phyloP scores from a whole-genome alignment of 37 sponge, comb jelly and placozoan genomes.

The Beroe forskalii region DNA sequence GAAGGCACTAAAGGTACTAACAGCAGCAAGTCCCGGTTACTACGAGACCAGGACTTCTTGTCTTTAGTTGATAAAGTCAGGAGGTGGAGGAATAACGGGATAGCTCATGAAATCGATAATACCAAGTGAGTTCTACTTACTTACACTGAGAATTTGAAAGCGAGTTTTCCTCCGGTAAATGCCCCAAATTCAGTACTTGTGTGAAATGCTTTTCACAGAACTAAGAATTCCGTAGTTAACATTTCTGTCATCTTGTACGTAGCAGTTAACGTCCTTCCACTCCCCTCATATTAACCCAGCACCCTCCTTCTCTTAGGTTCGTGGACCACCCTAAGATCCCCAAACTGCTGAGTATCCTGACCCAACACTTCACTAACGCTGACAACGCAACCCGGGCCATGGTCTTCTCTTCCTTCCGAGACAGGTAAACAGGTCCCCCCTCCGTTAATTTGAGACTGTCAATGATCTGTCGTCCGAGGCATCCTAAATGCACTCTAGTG shows the following conservation, averaged over 20 bases:
- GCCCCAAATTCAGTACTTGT: too few relatives aligned
- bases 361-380: not conserved
- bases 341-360: constrained; percentile 23
- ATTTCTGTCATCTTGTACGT: too few relatives aligned
- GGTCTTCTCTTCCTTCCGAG: constrained; percentile 61
- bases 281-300: too few relatives aligned
- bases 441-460: too few relatives aligned
- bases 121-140: constrained; percentile 16
- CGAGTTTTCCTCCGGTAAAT: too few relatives aligned
- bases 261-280: too few relatives aligned
- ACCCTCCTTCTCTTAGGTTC: too few relatives aligned
- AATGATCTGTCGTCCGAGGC: too few relatives aligned
- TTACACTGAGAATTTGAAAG: too few relatives aligned
- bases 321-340: constrained; percentile 61
- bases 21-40: not conserved
- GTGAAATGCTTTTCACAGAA: too few relatives aligned
- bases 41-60: constrained; percentile 38
- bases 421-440: constrained; percentile 37
- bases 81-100: constrained; percentile 10
- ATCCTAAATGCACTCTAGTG: too few relatives aligned
- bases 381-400: constrained; percentile 17
- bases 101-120: constrained; percentile 22
- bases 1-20: constrained; percentile 21
- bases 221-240: too few relatives aligned
- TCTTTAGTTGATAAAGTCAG: constrained; percentile 21